Conservation (phyloP, 1,140 invertebrate species). For the Zaprionus inermis region DNA sequence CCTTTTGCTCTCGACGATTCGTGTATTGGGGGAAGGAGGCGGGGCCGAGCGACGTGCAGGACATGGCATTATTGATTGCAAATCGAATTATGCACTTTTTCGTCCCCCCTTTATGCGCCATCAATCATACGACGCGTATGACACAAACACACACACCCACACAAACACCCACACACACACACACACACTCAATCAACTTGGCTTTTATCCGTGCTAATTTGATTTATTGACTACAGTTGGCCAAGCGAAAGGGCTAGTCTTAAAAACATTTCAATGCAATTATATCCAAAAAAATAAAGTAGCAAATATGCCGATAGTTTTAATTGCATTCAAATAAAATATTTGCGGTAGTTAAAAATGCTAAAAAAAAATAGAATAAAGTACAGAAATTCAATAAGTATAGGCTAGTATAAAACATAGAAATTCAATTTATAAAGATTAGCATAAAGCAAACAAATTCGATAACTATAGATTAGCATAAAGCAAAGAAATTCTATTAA, state of each 20-base stretch:
- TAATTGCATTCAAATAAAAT: background rate
- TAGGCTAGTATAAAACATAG: too few species aligned
- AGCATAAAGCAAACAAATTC: too few species aligned
- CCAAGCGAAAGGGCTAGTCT: slow-evolving; percentile 20
- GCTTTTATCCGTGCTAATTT: slow-evolving; percentile 39
- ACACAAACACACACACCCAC: background rate
- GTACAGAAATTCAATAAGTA: too few species aligned
- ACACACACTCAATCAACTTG: slow-evolving; percentile 1
- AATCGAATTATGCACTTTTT: slow-evolving; percentile 70
- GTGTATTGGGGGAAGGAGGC: slow-evolving; percentile 22
- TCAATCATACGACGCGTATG: slow-evolving; percentile 55
- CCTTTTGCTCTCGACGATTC: slow-evolving; percentile 2
- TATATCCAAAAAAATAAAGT: slow-evolving; percentile 13
- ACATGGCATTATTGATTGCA: slow-evolving; percentile 62
- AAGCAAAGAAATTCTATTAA: too few species aligned
- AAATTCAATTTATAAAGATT: too few species aligned
- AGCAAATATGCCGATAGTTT: background rate
- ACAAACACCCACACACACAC: background rate
- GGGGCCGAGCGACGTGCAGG: too few species aligned
- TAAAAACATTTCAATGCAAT: slow-evolving; percentile 70
- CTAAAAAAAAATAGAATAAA: background rate
- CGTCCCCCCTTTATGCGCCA: slow-evolving; percentile 20
- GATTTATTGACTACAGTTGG: slow-evolving; percentile 57
- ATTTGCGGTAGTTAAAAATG: background rate
- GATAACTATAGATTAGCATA: too few species aligned